phyloP scores from a whole-genome alignment of 2,888 invertebrate genomes.

The Congeria kusceri region DNA sequence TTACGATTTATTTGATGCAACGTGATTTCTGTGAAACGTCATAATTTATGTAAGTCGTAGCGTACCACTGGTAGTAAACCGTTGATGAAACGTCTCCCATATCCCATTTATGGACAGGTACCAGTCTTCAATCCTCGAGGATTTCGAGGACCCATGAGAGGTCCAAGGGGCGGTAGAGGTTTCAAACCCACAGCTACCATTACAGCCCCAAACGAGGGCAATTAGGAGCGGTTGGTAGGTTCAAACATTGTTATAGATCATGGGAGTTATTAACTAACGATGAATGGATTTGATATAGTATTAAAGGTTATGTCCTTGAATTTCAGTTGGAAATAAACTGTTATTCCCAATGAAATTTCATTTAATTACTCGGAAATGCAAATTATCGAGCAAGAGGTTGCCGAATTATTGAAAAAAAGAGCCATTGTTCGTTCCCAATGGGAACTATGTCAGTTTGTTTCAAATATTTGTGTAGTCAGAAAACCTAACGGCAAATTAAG shows the following conservation, averaged over 20 bases:
- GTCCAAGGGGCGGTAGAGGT: background rate
- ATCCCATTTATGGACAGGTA: too few species aligned
- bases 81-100: too few species aligned
- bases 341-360: conserved; percentile 16
- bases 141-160: conserved; percentile 1
- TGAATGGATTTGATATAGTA: conserved; percentile 18
- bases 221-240: conserved; percentile 11
- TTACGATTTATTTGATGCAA: too few species aligned
- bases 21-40: too few species aligned
- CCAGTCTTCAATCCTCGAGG: background rate
- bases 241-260: background rate
- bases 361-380: conserved; percentile 18
- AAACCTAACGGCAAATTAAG: conserved; percentile 24
- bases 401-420: background rate
- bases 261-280: conserved; percentile 25
- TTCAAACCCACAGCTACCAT: background rate
- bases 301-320: conserved; percentile 11
- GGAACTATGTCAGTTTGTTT: conserved; percentile 4
- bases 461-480: conserved; percentile 13
- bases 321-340: background rate
- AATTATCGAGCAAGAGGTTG: conserved; percentile 14
- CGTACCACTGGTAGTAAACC: too few species aligned
- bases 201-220: conserved; percentile 10
- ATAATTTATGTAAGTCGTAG: too few species aligned
- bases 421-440: background rate